Conservation (phyloP, 2,113 vertebrate species). For the Chaetops frenatus region DNA sequence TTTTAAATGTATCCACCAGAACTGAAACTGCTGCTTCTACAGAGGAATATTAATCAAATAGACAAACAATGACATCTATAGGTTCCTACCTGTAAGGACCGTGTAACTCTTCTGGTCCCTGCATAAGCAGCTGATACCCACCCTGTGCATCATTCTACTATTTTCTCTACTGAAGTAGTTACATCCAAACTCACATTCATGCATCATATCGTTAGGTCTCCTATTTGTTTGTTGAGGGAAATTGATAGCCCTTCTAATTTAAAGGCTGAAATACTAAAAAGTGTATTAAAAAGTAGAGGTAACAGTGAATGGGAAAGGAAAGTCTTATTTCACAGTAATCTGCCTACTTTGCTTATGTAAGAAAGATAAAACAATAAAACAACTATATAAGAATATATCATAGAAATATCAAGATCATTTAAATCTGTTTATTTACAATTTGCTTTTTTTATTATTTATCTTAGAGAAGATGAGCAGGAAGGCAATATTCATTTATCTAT, state of each 20-base stretch:
- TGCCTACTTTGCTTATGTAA: neutral
- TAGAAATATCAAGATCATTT: neutral
- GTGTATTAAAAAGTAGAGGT: neutral
- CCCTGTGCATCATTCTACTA: neutral
- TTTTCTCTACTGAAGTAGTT: neutral
- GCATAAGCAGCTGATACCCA: neutral
- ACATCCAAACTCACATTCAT: neutral
- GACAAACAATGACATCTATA: neutral
- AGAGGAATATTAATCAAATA: neutral
- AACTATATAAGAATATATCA: neutral
- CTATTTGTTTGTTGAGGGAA: neutral
- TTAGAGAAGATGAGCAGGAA: neutral
- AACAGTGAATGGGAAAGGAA: neutral
- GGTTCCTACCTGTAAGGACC: neutral
- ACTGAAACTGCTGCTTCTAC: neutral
- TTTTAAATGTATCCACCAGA: neutral
- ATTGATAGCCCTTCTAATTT: neutral
- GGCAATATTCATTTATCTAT: neutral
- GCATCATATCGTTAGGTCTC: neutral
- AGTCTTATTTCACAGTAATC: neutral
- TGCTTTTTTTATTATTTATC: neutral
- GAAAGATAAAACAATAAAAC: neutral
- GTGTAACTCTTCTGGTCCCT: neutral
- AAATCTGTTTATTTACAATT: neutral
- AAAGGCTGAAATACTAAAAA: neutral